Percentiles rank a stretch among this genome's conserved stretches.
phyloP scores from a whole-genome alignment of 2,113 vertebrate species.

The Lepus americanus region DNA sequence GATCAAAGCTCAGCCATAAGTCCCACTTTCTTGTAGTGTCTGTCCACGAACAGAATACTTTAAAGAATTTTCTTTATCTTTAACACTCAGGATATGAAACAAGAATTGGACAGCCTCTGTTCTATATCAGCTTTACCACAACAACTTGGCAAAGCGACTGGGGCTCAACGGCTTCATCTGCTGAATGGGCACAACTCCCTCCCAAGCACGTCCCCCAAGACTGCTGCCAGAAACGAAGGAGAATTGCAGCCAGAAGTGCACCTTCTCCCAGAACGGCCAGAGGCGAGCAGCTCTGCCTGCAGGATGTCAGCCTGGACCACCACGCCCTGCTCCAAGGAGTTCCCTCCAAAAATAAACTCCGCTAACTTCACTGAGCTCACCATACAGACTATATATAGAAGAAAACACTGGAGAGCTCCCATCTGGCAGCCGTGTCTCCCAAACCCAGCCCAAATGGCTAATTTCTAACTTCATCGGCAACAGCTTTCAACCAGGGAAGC shows the following conservation, averaged over 20 bases:
- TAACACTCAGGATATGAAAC: not conserved
- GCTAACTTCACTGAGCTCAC: slow-evolving; percentile 45
- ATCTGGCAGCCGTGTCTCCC: slow-evolving; percentile 8
- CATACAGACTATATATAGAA: slow-evolving; percentile 56
- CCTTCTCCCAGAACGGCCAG: not conserved
- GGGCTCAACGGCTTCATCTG: not conserved
- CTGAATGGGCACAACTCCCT: not conserved
- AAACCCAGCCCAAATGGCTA: not conserved
- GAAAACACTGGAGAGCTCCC: slow-evolving; percentile 42
- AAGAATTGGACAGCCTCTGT: not conserved
- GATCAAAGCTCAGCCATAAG: not conserved
- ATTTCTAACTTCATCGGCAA: not conserved
- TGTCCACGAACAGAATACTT: not conserved
- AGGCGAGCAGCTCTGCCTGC: not conserved
- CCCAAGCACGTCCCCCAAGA: not conserved
- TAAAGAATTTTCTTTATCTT: not conserved
- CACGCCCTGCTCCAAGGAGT: not conserved
- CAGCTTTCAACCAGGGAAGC: not conserved
- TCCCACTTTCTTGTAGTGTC: not conserved
- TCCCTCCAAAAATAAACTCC: slow-evolving; percentile 70
- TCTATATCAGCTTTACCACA: not conserved
- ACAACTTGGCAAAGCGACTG: not conserved
- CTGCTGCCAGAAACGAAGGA: no score
- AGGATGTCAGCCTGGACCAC: not conserved
- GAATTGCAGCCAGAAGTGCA: fast-evolving